Evolutionary conservation across 2,113 vertebrate genomes (phyloP).

Genomic region (Triplophysa siluroides): DNA sequence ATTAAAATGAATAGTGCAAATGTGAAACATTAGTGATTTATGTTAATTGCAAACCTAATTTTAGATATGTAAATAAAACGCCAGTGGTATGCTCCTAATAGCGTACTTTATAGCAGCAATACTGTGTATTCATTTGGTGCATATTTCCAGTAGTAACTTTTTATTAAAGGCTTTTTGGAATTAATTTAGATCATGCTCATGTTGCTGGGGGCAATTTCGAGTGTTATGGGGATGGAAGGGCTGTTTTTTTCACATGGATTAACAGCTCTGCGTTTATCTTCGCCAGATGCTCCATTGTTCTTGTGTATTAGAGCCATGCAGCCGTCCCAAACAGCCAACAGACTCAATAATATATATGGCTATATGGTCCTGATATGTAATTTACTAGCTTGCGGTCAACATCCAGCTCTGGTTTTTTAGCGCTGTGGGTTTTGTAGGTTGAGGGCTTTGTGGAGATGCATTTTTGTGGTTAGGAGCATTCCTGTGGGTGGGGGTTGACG

Average conservation of each 20-base stretch:
- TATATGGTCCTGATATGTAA: slow-evolving; percentile 28
- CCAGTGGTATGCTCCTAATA: too few relatives aligned
- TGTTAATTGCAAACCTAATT: neutral
- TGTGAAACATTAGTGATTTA: neutral
- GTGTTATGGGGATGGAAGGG: neutral
- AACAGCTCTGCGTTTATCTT: slow-evolving; percentile 40
- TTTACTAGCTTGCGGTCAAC: slow-evolving; percentile 17
- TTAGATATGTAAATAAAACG: neutral
- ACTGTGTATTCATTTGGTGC: neutral
- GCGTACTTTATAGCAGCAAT: neutral
- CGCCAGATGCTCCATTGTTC: slow-evolving; percentile 31
- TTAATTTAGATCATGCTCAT: neutral
- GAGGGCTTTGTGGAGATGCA: slow-evolving; percentile 13
- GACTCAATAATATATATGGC: slow-evolving; percentile 37
- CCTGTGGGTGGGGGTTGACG: slow-evolving; percentile 10
- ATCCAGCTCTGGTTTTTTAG: slow-evolving; percentile 14
- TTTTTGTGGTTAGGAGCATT: slow-evolving; percentile 45
- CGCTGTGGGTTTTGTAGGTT: neutral
- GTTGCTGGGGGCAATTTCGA: slow-evolving; percentile 4
- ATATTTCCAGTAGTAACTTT: neutral
- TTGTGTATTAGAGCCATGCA: neutral
- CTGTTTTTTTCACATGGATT: slow-evolving; percentile 41
- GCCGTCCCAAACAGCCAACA: neutral
- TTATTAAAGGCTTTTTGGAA: neutral
- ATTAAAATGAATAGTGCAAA: neutral